These are phyloP conservation scores for Cotesia glomerata DNA, from an alignment of 1,140 invertebrate genomes.

Conservation along the genomic window DNA sequence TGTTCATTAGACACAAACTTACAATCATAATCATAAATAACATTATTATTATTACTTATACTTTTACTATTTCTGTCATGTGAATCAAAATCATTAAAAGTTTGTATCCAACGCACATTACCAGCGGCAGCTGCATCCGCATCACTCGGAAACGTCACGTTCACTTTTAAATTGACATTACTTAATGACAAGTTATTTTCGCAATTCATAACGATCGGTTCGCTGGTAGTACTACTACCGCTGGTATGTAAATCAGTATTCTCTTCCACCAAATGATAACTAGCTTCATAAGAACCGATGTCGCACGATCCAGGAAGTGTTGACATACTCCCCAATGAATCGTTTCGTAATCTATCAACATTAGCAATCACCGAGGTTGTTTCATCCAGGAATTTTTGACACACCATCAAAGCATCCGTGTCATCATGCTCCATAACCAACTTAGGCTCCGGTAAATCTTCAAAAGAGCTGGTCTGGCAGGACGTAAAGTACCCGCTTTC, in stretches of 20 bases:
- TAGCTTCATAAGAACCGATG: background rate
- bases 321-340: background rate
- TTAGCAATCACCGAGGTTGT: background rate
- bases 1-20: conserved; percentile 14
- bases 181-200: conserved; percentile 22
- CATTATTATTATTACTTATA: background rate
- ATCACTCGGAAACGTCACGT: conserved; percentile 10
- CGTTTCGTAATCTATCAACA: background rate
- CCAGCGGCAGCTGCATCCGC: background rate
- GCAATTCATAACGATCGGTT: background rate
- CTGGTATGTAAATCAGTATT: background rate
- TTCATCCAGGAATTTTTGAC: conserved; percentile 21
- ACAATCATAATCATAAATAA: background rate
- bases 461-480: background rate
- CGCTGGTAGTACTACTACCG: background rate
- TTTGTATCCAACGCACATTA: background rate
- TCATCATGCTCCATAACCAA: conserved; percentile 15
- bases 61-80: background rate
- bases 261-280: conserved; percentile 1
- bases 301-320: background rate
- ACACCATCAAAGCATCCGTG: conserved; percentile 8
- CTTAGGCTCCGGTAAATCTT: conserved; percentile 6
- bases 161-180: background rate
- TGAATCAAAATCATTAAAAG: conserved; percentile 19
- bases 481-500: conserved; percentile 16